Evolutionary conservation across 2,888 invertebrate genomes (phyloP).

Genomic region (Metacarcinus magister): DNA sequence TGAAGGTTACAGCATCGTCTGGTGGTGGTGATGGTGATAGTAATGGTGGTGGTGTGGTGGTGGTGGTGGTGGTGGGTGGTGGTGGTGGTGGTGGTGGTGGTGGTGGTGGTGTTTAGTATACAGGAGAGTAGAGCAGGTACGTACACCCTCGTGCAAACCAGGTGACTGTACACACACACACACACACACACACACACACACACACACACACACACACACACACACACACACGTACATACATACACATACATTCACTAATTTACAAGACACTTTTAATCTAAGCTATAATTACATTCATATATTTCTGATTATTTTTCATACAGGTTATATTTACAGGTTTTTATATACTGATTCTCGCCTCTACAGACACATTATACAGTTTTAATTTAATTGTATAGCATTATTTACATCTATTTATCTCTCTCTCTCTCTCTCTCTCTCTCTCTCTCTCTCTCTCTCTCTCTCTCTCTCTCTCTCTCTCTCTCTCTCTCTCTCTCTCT

Average conservation of each 20-base stretch:
- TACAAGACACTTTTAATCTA: too few species aligned
- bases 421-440: too few species aligned
- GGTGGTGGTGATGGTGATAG: not conserved
- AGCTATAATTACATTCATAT: too few species aligned
- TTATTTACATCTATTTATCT: not conserved
- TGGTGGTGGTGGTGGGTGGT: not conserved
- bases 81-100: too few species aligned
- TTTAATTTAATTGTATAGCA: not conserved
- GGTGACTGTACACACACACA: not conserved
- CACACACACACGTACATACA: too few species aligned
- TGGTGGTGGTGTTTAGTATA: conserved; percentile 2
- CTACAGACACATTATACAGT: too few species aligned
- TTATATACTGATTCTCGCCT: too few species aligned
- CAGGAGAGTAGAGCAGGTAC: not conserved
- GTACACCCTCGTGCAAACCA: not conserved
- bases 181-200: conserved; percentile 26
- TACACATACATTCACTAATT: too few species aligned
- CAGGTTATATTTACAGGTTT: too few species aligned
- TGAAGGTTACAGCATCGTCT: not conserved
- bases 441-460: not conserved
- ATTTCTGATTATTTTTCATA: too few species aligned
- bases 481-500: conserved; percentile 10
- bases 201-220: too few species aligned
- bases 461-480: not conserved
- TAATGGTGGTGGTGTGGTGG: conserved; percentile 4